phyloP scores from a whole-genome alignment of 2,797 vertebrate species.

The Darevskia nairensis region DNA sequence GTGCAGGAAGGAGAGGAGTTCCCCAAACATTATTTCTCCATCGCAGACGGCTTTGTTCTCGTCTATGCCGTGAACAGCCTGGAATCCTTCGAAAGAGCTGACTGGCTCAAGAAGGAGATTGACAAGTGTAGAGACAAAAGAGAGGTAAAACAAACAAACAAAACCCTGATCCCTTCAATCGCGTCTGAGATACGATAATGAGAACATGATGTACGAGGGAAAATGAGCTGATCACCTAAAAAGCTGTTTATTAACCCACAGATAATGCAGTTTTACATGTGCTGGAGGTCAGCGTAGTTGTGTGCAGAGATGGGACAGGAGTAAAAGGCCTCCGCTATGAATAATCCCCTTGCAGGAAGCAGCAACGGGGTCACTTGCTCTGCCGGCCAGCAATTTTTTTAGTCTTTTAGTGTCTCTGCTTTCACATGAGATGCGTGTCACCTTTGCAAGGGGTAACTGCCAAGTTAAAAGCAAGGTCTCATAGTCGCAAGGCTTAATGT shows the following conservation, averaged over 20 bases:
- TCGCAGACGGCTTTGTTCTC: constrained; percentile 93
- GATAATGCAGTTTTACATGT: neutral
- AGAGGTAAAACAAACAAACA: constrained; percentile 80
- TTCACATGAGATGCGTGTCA: neutral
- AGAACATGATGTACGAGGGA: neutral
- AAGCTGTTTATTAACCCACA: neutral
- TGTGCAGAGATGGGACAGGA: neutral
- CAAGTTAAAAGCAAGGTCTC: neutral
- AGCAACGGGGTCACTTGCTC: neutral
- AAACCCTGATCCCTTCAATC: neutral
- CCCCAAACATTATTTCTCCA: constrained; percentile 92
- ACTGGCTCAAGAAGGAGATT: constrained; percentile 92
- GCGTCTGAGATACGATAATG: neutral
- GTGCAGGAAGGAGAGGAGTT: constrained; percentile 88
- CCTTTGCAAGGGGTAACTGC: neutral
- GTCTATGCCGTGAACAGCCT: constrained; percentile 93
- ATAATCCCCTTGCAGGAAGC: neutral
- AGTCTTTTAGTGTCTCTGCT: neutral
- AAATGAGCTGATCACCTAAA: neutral
- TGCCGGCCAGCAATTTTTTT: neutral
- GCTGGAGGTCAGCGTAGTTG: neutral
- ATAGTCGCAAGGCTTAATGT: neutral
- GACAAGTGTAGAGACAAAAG: constrained; percentile 94
- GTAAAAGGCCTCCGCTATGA: neutral
- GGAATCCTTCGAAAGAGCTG: constrained; percentile 91